A percentile compares a stretch with the other conserved stretches of the same genome.
Evolutionary conservation across 2,797 vertebrate genomes (phyloP).

Genomic region (Urosaurus nigricauda): DNA sequence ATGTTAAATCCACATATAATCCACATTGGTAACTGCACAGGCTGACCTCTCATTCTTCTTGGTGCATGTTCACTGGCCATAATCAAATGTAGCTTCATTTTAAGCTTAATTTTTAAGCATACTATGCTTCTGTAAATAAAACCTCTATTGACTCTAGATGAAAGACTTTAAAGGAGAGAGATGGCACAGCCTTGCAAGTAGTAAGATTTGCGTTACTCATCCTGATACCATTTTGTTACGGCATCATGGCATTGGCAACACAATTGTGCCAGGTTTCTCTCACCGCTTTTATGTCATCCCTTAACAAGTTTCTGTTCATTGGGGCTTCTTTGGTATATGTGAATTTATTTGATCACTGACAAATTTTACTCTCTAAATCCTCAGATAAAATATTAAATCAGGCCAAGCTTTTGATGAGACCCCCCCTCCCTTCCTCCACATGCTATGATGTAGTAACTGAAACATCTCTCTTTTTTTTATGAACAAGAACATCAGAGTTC

Average conservation of each 20-base stretch:
- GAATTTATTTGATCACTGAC: constrained; percentile 76
- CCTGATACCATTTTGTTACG: constrained; percentile 4
- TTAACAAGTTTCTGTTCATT: constrained; percentile 63
- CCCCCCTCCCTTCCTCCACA: constrained; percentile 40
- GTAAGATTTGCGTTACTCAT: constrained; percentile 34
- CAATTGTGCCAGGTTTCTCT: constrained; percentile 9
- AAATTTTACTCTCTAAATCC: constrained; percentile 68
- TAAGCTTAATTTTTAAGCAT: accelerated
- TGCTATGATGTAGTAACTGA: constrained; percentile 35
- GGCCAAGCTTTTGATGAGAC: constrained; percentile 68
- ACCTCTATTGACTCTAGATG: not conserved
- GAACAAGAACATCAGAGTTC: constrained; percentile 66
- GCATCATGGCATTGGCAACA: constrained; percentile 8
- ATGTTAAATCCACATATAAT: no score
- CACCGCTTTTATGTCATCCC: constrained; percentile 66
- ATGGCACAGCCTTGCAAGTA: constrained; percentile 46
- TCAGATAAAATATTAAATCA: constrained; percentile 74
- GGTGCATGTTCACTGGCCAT: not conserved
- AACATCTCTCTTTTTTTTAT: constrained; percentile 43
- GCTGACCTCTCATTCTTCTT: not conserved
- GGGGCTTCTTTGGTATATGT: constrained; percentile 51
- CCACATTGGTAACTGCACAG: not conserved
- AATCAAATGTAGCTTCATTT: not conserved
- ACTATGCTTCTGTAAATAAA: constrained; percentile 32
- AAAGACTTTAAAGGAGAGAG: constrained; percentile 41